phyloP scores from a whole-genome alignment of 2,888 invertebrate species.

The Blastobasis adustella region DNA sequence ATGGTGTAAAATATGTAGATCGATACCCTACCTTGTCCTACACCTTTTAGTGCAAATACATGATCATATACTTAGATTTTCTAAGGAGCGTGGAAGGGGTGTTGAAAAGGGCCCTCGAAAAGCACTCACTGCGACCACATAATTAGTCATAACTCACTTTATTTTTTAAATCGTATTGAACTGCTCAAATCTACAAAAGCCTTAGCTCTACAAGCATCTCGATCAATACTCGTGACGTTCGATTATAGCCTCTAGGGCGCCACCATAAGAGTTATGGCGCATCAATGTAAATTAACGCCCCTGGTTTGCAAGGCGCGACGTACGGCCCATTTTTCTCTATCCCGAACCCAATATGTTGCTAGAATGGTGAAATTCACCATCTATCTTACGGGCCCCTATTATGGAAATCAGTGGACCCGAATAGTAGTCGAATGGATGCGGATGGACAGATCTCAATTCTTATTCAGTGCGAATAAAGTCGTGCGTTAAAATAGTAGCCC shows the following conservation, averaged over 20 bases:
- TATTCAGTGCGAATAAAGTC: no score
- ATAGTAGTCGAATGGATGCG: conserved; percentile 21
- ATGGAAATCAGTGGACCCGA: conserved; percentile 46
- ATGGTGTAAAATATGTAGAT: no score
- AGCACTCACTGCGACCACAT: no score
- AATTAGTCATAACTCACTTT: no score
- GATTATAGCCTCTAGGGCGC: conserved; percentile 15
- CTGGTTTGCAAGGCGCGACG: conserved; percentile 46
- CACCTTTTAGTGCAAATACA: no score
- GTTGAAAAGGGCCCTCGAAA: no score
- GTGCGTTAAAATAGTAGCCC: no score
- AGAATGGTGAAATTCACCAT: conserved; percentile 44
- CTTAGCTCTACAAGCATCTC: neutral
- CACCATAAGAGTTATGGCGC: conserved; percentile 22
- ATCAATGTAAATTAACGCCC: conserved; percentile 42
- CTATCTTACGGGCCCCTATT: conserved; percentile 54
- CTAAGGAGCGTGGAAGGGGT: no score
- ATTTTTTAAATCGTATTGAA: no score
- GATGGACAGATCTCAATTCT: conserved; percentile 21
- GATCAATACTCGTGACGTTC: conserved; percentile 9
- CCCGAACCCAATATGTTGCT: conserved; percentile 59
- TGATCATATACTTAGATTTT: no score
- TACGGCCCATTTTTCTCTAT: conserved; percentile 57
- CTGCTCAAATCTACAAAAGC: no score
- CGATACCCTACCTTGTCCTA: no score